Percentiles rank a stretch among this genome's conserved stretches.
Evolutionary conservation across 1,140 invertebrate species (phyloP).

Genomic region (Drosophila tsacasi): DNA sequence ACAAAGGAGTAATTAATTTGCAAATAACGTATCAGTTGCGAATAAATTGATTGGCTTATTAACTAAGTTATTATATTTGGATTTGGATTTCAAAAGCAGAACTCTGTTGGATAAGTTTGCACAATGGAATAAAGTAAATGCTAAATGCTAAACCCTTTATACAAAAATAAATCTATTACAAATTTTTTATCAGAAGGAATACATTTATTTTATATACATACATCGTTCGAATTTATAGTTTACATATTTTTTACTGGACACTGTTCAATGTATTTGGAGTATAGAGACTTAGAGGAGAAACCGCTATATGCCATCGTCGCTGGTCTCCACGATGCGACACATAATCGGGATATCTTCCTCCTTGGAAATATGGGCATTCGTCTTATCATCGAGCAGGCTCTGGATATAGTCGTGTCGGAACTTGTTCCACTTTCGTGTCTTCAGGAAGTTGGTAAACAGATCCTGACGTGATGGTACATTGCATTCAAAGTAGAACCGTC

Average conservation of each 20-base stretch:
- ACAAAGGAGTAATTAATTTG: neutral
- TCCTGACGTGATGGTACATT: slow-evolving; percentile 86
- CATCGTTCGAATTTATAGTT: neutral
- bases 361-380: slow-evolving; percentile 45
- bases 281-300: too few species aligned
- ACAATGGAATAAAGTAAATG: too few species aligned
- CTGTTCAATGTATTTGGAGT: too few species aligned
- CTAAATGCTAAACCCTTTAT: too few species aligned
- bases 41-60: too few species aligned
- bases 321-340: slow-evolving; percentile 70
- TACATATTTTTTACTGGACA: neutral
- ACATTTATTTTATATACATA: neutral
- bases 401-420: slow-evolving; percentile 85
- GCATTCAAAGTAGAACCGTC: slow-evolving; percentile 86
- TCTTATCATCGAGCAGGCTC: slow-evolving; percentile 14
- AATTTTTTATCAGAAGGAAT: neutral
- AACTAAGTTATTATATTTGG: too few species aligned
- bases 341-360: slow-evolving; percentile 78
- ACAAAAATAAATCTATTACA: neutral
- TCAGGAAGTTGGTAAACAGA: slow-evolving; percentile 86
- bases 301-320: slow-evolving; percentile 16
- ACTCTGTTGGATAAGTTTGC: too few species aligned
- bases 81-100: too few species aligned
- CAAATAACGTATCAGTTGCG: too few species aligned
- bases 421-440: slow-evolving; percentile 86